A percentile compares a stretch with the other conserved stretches of the same genome.
phyloP scores from a whole-genome alignment of 2,113 vertebrate species.

The Polyodon spathula region DNA sequence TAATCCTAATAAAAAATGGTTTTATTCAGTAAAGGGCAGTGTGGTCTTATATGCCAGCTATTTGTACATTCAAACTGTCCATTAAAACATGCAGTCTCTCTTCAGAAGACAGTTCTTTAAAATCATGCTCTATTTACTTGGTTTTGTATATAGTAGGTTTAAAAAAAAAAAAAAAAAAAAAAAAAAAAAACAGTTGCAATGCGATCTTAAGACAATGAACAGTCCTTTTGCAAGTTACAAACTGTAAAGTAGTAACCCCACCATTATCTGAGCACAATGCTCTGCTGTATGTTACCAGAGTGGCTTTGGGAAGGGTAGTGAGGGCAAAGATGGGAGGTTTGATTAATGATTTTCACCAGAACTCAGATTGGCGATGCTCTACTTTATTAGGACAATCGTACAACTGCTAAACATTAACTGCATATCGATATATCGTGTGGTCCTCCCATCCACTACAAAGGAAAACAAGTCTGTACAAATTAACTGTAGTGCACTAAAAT shows the following conservation, averaged over 20 bases:
- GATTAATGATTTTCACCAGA: too few relatives aligned
- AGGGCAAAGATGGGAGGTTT: too few relatives aligned
- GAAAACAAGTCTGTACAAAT: constrained; percentile 9
- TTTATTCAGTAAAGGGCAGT: too few relatives aligned
- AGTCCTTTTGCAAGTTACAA: neutral
- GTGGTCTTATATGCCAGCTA: too few relatives aligned
- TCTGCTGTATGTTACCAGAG: too few relatives aligned
- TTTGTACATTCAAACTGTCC: constrained; percentile 2
- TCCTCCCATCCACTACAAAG: neutral
- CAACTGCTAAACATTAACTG: neutral
- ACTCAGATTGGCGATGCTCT: neutral
- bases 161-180: neutral
- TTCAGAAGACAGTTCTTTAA: neutral
- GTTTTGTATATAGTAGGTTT: neutral
- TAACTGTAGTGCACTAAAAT: constrained; percentile 17
- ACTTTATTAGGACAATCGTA: neutral
- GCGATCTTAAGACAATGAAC: neutral
- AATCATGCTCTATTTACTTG: neutral
- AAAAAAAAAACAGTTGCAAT: neutral
- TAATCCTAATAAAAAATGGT: too few relatives aligned
- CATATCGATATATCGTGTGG: neutral
- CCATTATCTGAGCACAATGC: too few relatives aligned
- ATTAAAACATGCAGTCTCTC: neutral
- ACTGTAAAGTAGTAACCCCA: too few relatives aligned
- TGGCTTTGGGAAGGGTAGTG: too few relatives aligned